Conservation (phyloP, 2,888 invertebrate species). For the Tenthredo scrophulariae region DNA sequence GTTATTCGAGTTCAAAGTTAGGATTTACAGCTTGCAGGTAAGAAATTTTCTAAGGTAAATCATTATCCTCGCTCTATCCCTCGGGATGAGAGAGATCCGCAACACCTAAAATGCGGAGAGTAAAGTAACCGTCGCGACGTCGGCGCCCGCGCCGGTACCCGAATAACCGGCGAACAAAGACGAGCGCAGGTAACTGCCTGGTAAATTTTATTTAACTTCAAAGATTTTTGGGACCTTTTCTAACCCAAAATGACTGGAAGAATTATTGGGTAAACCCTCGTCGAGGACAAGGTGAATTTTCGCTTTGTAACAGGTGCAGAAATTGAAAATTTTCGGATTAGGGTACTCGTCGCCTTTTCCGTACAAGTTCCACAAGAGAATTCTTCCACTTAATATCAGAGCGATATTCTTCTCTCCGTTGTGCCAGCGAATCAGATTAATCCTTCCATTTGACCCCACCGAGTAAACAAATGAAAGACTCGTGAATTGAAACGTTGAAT, state of each 20-base stretch:
- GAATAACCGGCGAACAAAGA: constrained; percentile 41
- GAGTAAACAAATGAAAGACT: neutral
- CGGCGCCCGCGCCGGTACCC: constrained; percentile 18
- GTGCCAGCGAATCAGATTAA: constrained; percentile 10
- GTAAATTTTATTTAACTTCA: neutral
- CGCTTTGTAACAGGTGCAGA: neutral
- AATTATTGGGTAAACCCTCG: neutral
- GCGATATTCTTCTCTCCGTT: neutral
- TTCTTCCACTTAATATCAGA: neutral
- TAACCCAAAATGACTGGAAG: neutral
- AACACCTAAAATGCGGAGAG: constrained; percentile 9
- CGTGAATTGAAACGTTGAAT: neutral
- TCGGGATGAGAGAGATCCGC: constrained; percentile 23
- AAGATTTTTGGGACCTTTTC: constrained; percentile 14
- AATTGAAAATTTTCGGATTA: neutral
- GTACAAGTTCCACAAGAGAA: neutral
- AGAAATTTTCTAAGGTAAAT: neutral
- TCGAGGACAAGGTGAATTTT: neutral
- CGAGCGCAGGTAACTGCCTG: constrained; percentile 33
- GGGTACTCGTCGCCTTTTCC: neutral
- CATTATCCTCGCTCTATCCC: neutral
- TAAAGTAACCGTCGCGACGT: constrained; percentile 27
- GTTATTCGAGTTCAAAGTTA: neutral
- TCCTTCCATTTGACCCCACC: neutral
- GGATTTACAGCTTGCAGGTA: neutral